phyloP scores from a whole-genome alignment of 2,888 invertebrate species.

The Lagria hirta region DNA sequence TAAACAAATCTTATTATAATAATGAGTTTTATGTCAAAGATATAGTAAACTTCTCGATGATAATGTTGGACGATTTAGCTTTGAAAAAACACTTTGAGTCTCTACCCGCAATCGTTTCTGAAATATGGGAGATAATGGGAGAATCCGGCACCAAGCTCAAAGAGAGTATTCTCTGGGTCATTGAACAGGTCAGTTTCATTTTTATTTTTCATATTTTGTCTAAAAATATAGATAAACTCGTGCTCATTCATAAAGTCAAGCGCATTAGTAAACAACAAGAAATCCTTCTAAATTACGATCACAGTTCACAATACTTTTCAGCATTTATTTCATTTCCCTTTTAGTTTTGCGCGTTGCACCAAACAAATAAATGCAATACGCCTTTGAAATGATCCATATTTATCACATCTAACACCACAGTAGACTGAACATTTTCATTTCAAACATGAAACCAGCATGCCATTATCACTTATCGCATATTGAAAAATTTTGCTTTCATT shows the following conservation, averaged over 20 bases:
- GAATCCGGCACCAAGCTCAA: slow-evolving; percentile 79
- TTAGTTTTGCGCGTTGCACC: slow-evolving; percentile 7
- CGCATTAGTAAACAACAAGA: slow-evolving; percentile 12
- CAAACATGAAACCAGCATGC: no score
- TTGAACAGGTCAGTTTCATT: slow-evolving; percentile 60
- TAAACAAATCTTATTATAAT: slow-evolving; percentile 75
- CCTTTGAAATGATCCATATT: slow-evolving; percentile 12
- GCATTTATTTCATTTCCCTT: slow-evolving; percentile 19
- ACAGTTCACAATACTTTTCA: slow-evolving; percentile 9
- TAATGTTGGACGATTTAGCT: slow-evolving; percentile 76
- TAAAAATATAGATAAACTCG: slow-evolving; percentile 14
- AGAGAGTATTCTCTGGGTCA: slow-evolving; percentile 72
- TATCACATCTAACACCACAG: slow-evolving; percentile 15
- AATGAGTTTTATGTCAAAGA: slow-evolving; percentile 86
- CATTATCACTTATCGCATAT: no score
- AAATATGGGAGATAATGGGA: slow-evolving; percentile 84
- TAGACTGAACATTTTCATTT: slow-evolving; percentile 16
- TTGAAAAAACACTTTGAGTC: slow-evolving; percentile 75
- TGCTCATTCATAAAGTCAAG: slow-evolving; percentile 4
- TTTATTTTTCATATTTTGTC: slow-evolving; percentile 5
- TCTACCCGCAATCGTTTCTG: slow-evolving; percentile 76
- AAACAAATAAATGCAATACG: slow-evolving; percentile 20
- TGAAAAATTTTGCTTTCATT: no score
- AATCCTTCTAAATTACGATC: slow-evolving; percentile 14
- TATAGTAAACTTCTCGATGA: slow-evolving; percentile 68